Evolutionary conservation across 2,888 invertebrate species (phyloP).

Genomic region (Euplagia quadripunctaria): DNA sequence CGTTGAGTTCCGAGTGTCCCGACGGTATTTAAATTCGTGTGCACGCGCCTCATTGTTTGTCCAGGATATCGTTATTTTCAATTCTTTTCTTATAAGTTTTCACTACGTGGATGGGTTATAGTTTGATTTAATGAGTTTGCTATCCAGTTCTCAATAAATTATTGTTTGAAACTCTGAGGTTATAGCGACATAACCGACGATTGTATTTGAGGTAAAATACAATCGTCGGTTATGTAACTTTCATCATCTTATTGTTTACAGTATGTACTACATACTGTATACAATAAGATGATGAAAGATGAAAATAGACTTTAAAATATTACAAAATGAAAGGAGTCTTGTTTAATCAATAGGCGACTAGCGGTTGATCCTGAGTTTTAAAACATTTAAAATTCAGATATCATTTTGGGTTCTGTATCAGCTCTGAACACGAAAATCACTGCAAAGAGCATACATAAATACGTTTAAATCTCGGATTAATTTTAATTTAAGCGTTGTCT

Average conservation of each 20-base stretch:
- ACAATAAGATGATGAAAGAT: neutral
- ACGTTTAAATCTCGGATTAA: no score
- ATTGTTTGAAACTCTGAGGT: neutral
- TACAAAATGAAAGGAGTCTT: neutral
- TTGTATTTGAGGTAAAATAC: neutral
- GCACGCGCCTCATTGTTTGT: slow-evolving; percentile 24
- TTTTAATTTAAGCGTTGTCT: no score
- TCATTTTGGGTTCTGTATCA: neutral
- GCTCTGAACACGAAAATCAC: neutral
- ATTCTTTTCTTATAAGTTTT: slow-evolving; percentile 17
- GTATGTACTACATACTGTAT: neutral
- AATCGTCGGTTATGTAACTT: no score
- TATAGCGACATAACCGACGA: neutral
- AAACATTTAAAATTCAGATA: neutral
- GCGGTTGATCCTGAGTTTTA: neutral
- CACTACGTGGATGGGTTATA: slow-evolving; percentile 15
- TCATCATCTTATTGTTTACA: no score
- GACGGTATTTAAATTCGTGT: slow-evolving; percentile 27
- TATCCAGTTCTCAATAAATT: neutral
- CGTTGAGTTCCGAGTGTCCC: slow-evolving; percentile 7
- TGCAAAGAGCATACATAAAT: neutral
- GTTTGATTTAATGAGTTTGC: slow-evolving; percentile 9
- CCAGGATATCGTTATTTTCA: slow-evolving; percentile 20
- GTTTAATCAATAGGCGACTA: neutral
- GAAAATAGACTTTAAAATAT: neutral